Base-by-base conservation (phyloP, 2,888 invertebrate species). In the Nomada hirtipes region DNA sequence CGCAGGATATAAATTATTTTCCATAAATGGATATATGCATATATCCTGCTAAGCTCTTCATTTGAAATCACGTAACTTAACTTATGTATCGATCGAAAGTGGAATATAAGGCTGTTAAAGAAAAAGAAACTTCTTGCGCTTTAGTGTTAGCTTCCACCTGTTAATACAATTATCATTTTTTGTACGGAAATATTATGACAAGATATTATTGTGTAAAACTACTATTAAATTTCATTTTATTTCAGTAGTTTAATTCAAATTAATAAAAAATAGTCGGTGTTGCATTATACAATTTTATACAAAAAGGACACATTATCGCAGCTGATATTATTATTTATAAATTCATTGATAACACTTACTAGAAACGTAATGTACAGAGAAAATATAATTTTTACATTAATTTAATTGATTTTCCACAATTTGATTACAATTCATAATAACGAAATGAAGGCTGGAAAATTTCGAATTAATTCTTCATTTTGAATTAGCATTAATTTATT, bases 81-180 rank as follows among this genome's bases (percentile, higher is more conserved):
- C 79, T 86, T 88, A 88, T 88, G 86, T 86, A 88, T 88, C 78
- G 82, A 88, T 85, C 85, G 86, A 88, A 82, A 86, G 82, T 85
- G 88, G 88, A 88, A 86, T 88, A 86, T 88, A 88, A 88, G 88
- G 84, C 88, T 88, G 88, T 88, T 88, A 85, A 83, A 61, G 82
- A 88, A 85, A 81, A 81, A 88, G 83, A 81, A 81, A 47, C 57
- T 42, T 68, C 61, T 59, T 69, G 55, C 42, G 61, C 68, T 80
- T 65, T 36, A 53, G 60, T 71, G 44, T 69, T 57, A 23, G 26
- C 69, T 64, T 53, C 53, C 47, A 26, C 13, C 42, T 44, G 65
- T 55, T 57, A 4, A 71, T 61, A 65, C 10, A 50, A 73, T 50
- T 59, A 47, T 23, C 10, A 29, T 63, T 73, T 50, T 50, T 36